Evolutionary conservation across 2,888 invertebrate species (phyloP).

Genomic region (Petrolisthes manimaculis): DNA sequence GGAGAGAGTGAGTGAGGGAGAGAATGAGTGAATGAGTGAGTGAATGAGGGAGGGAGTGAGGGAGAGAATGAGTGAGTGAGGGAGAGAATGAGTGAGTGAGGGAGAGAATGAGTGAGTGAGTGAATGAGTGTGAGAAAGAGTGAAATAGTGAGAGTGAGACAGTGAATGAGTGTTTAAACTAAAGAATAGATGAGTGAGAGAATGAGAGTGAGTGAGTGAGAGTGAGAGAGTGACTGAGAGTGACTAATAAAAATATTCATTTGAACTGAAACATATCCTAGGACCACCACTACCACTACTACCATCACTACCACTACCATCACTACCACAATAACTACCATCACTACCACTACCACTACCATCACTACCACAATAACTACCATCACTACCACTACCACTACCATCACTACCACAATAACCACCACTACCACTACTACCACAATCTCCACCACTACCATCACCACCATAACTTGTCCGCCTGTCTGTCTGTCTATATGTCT

Average conservation of each 20-base stretch:
- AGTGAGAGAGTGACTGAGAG: too few species aligned
- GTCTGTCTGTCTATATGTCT: not conserved
- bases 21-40: constrained; percentile 20
- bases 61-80: not conserved
- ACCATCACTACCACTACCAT: not conserved
- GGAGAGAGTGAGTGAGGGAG: not conserved
- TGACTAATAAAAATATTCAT: too few species aligned
- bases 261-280: too few species aligned
- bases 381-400: too few species aligned
- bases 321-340: not conserved
- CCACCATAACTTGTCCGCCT: not conserved
- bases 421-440: too few species aligned
- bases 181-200: too few species aligned
- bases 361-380: not conserved
- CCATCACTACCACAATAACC: too few species aligned
- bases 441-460: too few species aligned
- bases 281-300: too few species aligned
- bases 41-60: constrained; percentile 6
- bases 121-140: not conserved
- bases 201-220: too few species aligned
- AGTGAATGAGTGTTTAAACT: too few species aligned
- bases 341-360: not conserved
- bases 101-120: not conserved
- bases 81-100: not conserved
- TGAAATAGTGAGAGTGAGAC: not conserved